These are phyloP conservation scores for Cheirogaleus major DNA, from an alignment of 2,797 vertebrate genomes.

Conservation along the genomic window DNA sequence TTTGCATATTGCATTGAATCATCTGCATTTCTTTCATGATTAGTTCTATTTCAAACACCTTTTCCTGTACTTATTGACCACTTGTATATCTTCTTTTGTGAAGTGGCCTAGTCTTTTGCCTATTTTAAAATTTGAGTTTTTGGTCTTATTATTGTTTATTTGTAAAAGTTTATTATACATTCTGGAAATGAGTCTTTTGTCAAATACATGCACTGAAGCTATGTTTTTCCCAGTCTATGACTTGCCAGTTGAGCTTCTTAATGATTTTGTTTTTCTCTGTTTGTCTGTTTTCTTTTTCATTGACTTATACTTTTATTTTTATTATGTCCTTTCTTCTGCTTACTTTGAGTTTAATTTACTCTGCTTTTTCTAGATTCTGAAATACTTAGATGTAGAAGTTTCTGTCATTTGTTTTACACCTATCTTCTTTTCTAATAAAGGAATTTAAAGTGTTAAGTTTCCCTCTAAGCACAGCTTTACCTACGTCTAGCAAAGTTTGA, in stretches of 20 bases:
- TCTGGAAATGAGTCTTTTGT: background rate
- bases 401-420: background rate
- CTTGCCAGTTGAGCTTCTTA: background rate
- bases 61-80: background rate
- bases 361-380: background rate
- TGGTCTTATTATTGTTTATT: background rate
- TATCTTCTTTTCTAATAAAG: background rate
- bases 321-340: constrained; percentile 8
- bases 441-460: background rate
- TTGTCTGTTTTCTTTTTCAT: background rate
- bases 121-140: background rate
- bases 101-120: background rate
- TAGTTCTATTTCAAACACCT: background rate
- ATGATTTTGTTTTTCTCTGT: background rate
- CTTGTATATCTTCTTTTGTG: background rate
- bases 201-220: background rate
- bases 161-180: background rate
- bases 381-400: background rate
- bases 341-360: background rate
- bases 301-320: background rate
- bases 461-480: background rate
- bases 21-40: background rate
- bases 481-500: background rate
- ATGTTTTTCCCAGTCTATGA: background rate
- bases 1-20: background rate